These are phyloP conservation scores for Seira sanloemensis DNA, from an alignment of 2,888 invertebrate genomes.

Conservation along the genomic window DNA sequence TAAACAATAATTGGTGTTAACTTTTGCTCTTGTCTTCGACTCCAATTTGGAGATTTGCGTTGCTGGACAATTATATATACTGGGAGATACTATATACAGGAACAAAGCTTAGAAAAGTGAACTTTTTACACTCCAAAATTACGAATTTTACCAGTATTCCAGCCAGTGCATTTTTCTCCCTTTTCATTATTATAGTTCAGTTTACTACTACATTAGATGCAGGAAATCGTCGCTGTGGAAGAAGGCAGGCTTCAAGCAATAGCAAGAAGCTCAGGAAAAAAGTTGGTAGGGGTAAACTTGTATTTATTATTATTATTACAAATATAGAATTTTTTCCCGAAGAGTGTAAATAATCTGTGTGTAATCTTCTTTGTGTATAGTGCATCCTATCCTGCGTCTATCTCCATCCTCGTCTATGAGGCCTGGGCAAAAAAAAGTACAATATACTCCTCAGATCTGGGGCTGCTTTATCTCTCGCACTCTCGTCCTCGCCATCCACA, in stretches of 20 bases:
- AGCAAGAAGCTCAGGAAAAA: slow-evolving; percentile 13
- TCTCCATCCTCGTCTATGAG: not conserved
- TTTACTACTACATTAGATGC: slow-evolving; percentile 46
- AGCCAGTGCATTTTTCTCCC: slow-evolving; percentile 61
- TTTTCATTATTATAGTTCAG: slow-evolving; percentile 39
- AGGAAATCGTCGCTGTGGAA: slow-evolving; percentile 40
- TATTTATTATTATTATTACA: slow-evolving; percentile 47
- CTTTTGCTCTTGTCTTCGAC: not conserved
- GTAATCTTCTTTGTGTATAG: slow-evolving; percentile 29
- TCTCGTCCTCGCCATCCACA: not conserved
- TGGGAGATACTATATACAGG: slow-evolving; percentile 30
- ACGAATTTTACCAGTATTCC: slow-evolving; percentile 63
- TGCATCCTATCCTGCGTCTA: not conserved
- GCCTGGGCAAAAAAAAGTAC: too few species aligned
- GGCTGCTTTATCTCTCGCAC: not conserved
- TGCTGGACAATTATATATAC: slow-evolving; percentile 4
- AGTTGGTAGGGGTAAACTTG: slow-evolving; percentile 39
- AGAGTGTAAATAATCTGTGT: slow-evolving; percentile 59
- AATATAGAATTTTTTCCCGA: slow-evolving; percentile 15
- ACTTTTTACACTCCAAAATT: slow-evolving; percentile 20
- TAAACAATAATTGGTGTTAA: not conserved
- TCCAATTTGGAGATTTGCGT: not conserved
- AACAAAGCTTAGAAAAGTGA: slow-evolving; percentile 36
- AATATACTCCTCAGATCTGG: slow-evolving; percentile 9
- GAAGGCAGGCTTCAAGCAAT: not conserved